These are phyloP conservation scores for Gryon sp. DNA, from an alignment of 1,140 invertebrate species.

Conservation along the genomic window DNA sequence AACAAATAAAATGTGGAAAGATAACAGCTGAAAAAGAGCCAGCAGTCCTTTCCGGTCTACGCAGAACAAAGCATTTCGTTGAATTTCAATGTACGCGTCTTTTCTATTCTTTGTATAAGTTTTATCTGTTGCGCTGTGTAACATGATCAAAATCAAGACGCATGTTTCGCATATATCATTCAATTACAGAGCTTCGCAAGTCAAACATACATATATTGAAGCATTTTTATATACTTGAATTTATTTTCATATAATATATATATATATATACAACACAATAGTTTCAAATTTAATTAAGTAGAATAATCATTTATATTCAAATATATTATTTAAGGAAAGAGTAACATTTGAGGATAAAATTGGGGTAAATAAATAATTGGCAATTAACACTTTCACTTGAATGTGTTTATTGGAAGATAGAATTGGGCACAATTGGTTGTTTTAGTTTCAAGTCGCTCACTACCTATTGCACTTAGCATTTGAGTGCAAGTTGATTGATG, in stretches of 20 bases:
- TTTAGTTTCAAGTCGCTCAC: conserved; percentile 44
- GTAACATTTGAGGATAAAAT: background rate
- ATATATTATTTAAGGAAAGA: too few species aligned
- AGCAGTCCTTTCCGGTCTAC: conserved; percentile 46
- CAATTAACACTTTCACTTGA: conserved; percentile 61
- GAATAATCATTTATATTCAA: too few species aligned
- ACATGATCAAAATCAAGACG: background rate
- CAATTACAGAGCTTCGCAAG: too few species aligned
- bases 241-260: too few species aligned
- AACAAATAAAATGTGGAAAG: conserved; percentile 30
- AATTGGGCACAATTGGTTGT: too few species aligned
- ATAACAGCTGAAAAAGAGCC: conserved; percentile 53
- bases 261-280: too few species aligned
- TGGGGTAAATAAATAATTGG: background rate
- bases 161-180: too few species aligned
- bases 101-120: conserved; percentile 51
- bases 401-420: too few species aligned
- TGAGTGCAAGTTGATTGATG: conserved; percentile 55
- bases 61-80: conserved; percentile 49
- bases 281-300: too few species aligned
- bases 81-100: conserved; percentile 54
- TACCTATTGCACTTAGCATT: too few species aligned
- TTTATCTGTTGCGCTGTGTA: conserved; percentile 19
- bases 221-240: too few species aligned
- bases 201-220: too few species aligned